Evolutionary conservation across 2,797 vertebrate genomes (phyloP).

Genomic region (Schizopygopsis malacanthus): DNA sequence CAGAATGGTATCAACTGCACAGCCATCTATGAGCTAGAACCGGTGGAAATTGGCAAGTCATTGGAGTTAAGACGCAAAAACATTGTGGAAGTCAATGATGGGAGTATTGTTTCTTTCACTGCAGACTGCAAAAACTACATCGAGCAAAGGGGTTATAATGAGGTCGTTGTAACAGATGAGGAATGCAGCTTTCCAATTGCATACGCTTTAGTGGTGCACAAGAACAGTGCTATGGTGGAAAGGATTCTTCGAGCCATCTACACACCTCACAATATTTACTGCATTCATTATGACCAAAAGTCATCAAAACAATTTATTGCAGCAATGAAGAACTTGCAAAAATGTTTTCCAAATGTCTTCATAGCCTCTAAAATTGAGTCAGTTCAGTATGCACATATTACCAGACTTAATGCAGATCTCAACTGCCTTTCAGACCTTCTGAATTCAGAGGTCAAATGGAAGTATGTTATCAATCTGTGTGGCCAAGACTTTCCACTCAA

Average conservation of each 20-base stretch:
- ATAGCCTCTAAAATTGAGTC: slow-evolving; percentile 87
- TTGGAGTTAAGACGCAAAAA: slow-evolving; percentile 82
- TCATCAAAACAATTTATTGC: slow-evolving; percentile 80
- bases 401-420: slow-evolving; percentile 90
- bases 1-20: slow-evolving; percentile 84
- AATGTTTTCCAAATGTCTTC: slow-evolving; percentile 88
- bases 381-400: slow-evolving; percentile 89
- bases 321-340: slow-evolving; percentile 84
- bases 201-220: slow-evolving; percentile 93
- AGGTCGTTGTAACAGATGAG: slow-evolving; percentile 74
- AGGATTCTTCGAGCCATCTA: slow-evolving; percentile 89
- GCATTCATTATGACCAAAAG: slow-evolving; percentile 92
- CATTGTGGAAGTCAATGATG: slow-evolving; percentile 82
- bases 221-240: slow-evolving; percentile 91
- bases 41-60: slow-evolving; percentile 87
- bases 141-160: slow-evolving; percentile 77
- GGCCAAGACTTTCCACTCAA: slow-evolving; percentile 93
- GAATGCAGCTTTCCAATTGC: slow-evolving; percentile 87
- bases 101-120: slow-evolving; percentile 78
- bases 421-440: slow-evolving; percentile 91
- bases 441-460: slow-evolving; percentile 84
- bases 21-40: slow-evolving; percentile 86
- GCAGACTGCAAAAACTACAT: slow-evolving; percentile 79
- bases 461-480: slow-evolving; percentile 91
- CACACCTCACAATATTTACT: slow-evolving; percentile 87